Evolutionary conservation across 2,888 invertebrate species (phyloP).

Genomic region (Microdon myrmicae): DNA sequence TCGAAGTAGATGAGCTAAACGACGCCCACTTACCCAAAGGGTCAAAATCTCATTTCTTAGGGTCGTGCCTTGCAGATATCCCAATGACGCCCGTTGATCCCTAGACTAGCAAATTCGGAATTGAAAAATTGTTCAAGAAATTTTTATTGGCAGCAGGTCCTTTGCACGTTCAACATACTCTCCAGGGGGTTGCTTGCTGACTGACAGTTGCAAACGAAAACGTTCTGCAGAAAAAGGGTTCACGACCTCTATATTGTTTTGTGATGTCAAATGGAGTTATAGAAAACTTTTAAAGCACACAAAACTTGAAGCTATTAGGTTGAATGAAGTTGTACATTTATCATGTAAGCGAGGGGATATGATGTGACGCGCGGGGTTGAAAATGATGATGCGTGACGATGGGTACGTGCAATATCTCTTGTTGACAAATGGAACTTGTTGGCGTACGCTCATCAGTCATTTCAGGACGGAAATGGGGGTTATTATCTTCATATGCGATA

Average conservation of each 20-base stretch:
- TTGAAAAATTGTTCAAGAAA: slow-evolving; percentile 42
- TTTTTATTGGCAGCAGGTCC: slow-evolving; percentile 44
- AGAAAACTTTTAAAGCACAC: slow-evolving; percentile 9
- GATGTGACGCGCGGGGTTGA: slow-evolving; percentile 26
- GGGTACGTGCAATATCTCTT: slow-evolving; percentile 19
- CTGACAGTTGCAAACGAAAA: not conserved
- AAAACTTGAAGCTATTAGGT: slow-evolving; percentile 44
- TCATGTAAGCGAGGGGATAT: not conserved
- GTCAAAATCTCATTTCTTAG: slow-evolving; percentile 4
- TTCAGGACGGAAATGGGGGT: slow-evolving; percentile 1
- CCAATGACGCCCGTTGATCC: slow-evolving; percentile 5
- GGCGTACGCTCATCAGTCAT: slow-evolving; percentile 19
- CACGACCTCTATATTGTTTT: slow-evolving; percentile 13
- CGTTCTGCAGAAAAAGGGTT: slow-evolving; percentile 28
- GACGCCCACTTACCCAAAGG: slow-evolving; percentile 6
- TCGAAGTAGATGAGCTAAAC: slow-evolving; percentile 9
- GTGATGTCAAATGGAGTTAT: slow-evolving; percentile 37
- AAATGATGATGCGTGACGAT: slow-evolving; percentile 2
- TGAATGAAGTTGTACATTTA: slow-evolving; percentile 39
- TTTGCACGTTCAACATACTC: slow-evolving; percentile 12
- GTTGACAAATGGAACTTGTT: slow-evolving; percentile 2
- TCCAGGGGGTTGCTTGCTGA: slow-evolving; percentile 40
- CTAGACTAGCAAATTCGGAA: slow-evolving; percentile 8
- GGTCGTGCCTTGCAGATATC: too few species aligned
- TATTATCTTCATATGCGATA: slow-evolving; percentile 3